Conservation (phyloP, 1,140 invertebrate species). For the Babylonia areolata region DNA sequence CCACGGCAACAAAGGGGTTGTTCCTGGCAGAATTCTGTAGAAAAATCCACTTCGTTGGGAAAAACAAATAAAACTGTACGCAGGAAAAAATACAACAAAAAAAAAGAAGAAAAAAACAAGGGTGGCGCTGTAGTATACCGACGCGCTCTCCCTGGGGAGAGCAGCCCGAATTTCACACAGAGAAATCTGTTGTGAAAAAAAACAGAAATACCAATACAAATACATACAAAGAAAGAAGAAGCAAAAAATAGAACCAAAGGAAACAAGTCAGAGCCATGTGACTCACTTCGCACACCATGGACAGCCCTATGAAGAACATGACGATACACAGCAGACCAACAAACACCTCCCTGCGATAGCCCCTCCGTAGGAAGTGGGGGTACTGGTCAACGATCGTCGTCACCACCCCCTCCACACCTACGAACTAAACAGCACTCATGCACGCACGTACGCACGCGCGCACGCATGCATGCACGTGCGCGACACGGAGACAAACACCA, state of each 20-base stretch:
- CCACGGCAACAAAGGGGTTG: too few species aligned
- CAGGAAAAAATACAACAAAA: too few species aligned
- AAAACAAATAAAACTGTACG: too few species aligned
- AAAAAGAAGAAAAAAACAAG: too few species aligned
- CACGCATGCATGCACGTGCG: not conserved
- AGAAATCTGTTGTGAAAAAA: too few species aligned
- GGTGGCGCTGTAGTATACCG: too few species aligned
- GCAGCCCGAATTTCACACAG: too few species aligned
- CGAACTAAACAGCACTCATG: constrained; percentile 79
- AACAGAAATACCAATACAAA: too few species aligned
- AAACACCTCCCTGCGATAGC: constrained; percentile 79
- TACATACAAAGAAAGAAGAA: too few species aligned
- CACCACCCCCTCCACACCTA: constrained; percentile 87
- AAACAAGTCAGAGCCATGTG: not conserved
- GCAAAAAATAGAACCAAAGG: not conserved
- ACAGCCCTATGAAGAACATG: constrained; percentile 82
- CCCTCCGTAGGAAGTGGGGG: constrained; percentile 77
- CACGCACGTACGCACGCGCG: not conserved
- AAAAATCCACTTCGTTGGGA: too few species aligned
- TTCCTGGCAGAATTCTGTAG: too few species aligned
- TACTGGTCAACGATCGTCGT: constrained; percentile 85
- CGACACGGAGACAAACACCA: not conserved
- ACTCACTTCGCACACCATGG: constrained; percentile 84
- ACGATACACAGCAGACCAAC: constrained; percentile 80
- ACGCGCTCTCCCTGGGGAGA: too few species aligned